A percentile compares a stretch with the other conserved stretches of the same genome.
Evolutionary conservation across 2,888 invertebrate genomes (phyloP).

Genomic region (Alloplasta piceator): DNA sequence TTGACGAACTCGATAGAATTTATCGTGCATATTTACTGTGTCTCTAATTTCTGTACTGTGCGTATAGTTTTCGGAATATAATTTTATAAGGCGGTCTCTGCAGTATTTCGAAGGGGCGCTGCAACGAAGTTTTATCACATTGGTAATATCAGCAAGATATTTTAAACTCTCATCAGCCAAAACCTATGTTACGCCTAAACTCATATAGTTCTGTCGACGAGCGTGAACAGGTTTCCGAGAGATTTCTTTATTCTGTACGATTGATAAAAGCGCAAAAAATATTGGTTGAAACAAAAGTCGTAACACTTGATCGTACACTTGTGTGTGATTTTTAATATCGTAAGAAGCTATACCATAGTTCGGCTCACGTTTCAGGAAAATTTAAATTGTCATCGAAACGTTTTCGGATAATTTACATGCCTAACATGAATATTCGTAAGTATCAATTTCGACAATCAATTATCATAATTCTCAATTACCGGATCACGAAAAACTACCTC

Average conservation of each 20-base stretch:
- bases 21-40: background rate
- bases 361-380: conserved; percentile 30
- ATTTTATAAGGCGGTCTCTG: background rate
- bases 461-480: conserved; percentile 15
- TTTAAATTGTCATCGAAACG: conserved; percentile 35
- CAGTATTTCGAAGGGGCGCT: background rate
- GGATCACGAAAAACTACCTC: background rate
- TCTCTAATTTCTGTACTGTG: background rate
- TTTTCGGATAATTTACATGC: conserved; percentile 14
- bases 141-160: background rate
- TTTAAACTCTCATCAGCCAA: conserved; percentile 1
- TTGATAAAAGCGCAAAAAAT: conserved; percentile 19
- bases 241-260: background rate
- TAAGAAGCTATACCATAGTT: conserved; percentile 35
- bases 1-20: conserved; percentile 12
- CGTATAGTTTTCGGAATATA: too few species aligned
- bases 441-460: conserved; percentile 7
- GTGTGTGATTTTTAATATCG: background rate
- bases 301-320: background rate
- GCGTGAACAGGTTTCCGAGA: conserved; percentile 30
- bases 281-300: conserved; percentile 8
- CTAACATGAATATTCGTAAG: conserved; percentile 1
- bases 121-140: background rate
- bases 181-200: conserved; percentile 15
- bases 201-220: conserved; percentile 7